Evolutionary conservation across 2,797 vertebrate species (phyloP).

Genomic region (Dendrocincla tyrannina): DNA sequence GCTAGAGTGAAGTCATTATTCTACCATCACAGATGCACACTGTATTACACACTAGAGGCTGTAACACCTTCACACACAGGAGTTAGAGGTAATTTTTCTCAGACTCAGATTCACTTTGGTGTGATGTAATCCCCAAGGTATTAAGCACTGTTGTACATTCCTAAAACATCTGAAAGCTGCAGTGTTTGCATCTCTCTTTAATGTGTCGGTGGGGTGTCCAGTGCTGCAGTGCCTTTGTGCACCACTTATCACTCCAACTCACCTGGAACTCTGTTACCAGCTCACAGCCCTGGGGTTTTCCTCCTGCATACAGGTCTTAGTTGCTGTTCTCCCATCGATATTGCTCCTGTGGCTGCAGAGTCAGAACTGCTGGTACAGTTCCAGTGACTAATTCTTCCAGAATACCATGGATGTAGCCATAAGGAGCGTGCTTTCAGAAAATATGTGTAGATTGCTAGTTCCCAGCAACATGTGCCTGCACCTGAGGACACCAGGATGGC

Average conservation of each 20-base stretch:
- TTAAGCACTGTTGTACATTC: neutral
- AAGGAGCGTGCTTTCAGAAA: neutral
- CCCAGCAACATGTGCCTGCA: neutral
- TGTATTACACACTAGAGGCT: neutral
- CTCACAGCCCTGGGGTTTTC: neutral
- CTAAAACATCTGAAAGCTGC: neutral
- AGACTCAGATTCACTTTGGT: neutral
- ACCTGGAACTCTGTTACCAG: neutral
- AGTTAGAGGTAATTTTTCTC: neutral
- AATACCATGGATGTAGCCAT: neutral
- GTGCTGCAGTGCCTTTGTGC: neutral
- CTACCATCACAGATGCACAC: fast-evolving
- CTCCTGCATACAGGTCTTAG: neutral
- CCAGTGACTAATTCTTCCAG: neutral
- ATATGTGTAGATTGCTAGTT: fast-evolving
- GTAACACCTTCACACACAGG: neutral
- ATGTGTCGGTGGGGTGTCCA: neutral
- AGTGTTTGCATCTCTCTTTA: neutral
- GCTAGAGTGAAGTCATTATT: neutral
- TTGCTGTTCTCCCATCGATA: fast-evolving
- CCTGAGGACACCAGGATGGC: neutral
- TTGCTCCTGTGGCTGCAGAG: neutral
- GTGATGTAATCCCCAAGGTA: neutral
- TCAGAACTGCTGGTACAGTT: neutral
- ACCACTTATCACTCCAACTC: fast-evolving